These are phyloP conservation scores for Caenorhabditis sp. DNA, from an alignment of 2,888 invertebrate genomes.

Conservation along the genomic window DNA sequence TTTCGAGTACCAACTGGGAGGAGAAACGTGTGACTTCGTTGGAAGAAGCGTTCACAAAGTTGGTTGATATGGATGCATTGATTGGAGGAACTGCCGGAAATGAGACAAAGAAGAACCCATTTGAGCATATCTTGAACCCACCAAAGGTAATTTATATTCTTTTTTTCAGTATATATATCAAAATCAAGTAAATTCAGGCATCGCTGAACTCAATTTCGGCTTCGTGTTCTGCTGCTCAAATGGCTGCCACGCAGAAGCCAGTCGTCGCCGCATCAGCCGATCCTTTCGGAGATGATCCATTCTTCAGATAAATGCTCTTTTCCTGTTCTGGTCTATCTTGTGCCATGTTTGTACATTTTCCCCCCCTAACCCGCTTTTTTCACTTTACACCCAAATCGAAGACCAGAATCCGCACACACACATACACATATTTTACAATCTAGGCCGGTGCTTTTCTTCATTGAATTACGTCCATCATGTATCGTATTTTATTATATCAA, in stretches of 20 bases:
- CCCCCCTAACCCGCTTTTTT: neutral
- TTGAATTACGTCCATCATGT: neutral
- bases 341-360: conserved; percentile 4
- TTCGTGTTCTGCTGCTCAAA: conserved; percentile 35
- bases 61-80: conserved; percentile 69
- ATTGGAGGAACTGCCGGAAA: conserved; percentile 48
- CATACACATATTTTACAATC: neutral
- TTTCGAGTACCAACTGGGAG: conserved; percentile 23
- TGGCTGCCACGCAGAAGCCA: conserved; percentile 26
- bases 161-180: too few relatives aligned
- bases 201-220: conserved; percentile 43
- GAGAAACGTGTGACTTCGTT: conserved; percentile 61
- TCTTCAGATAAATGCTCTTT: conserved; percentile 50
- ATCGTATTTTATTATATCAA: neutral
- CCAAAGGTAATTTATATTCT: conserved; percentile 59
- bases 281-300: conserved; percentile 56
- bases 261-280: conserved; percentile 29
- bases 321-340: neutral
- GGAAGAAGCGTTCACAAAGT: conserved; percentile 68
- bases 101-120: conserved; percentile 68
- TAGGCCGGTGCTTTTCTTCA: conserved; percentile 1
- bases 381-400: neutral
- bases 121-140: conserved; percentile 68
- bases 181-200: too few relatives aligned
- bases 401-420: neutral